Evolutionary conservation across 2,888 invertebrate species (phyloP).

Genomic region (Lordiphosa andalusiaca): DNA sequence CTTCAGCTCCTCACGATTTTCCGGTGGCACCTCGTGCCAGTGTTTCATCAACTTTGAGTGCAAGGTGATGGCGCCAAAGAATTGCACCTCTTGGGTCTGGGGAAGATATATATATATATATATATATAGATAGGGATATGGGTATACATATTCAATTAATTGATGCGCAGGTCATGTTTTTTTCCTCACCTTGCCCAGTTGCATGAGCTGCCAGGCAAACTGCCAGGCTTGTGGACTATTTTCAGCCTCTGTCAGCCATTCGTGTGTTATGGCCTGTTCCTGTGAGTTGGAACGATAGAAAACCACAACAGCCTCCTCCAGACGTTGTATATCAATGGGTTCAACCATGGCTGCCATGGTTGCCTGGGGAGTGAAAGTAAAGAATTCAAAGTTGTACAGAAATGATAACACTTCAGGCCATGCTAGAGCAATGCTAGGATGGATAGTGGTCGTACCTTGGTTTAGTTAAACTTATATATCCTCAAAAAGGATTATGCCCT

Average conservation of each 20-base stretch:
- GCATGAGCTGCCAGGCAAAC: conserved; percentile 94
- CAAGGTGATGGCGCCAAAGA: conserved; percentile 94
- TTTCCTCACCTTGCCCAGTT: conserved; percentile 86
- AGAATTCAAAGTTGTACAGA: too few relatives aligned
- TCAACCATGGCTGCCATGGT: conserved; percentile 63
- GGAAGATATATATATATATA: conserved; percentile 2
- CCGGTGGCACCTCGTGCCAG: conserved; percentile 92
- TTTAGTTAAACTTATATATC: too few relatives aligned
- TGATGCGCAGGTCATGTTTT: conserved; percentile 39
- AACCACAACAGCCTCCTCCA: conserved; percentile 79
- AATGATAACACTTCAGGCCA: too few relatives aligned
- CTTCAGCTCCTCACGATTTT: conserved; percentile 88
- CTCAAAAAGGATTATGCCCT: too few relatives aligned
- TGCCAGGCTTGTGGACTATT: conserved; percentile 94
- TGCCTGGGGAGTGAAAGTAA: too few relatives aligned
- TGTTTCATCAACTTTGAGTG: conserved; percentile 93
- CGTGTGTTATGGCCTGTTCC: conserved; percentile 89
- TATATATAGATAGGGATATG: conserved; percentile 14
- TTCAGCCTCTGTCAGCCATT: conserved; percentile 93
- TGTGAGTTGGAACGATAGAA: conserved; percentile 81
- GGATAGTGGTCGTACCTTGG: too few relatives aligned
- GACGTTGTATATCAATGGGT: conserved; percentile 75
- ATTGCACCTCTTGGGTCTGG: conserved; percentile 93
- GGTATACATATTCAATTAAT: conserved; percentile 34
- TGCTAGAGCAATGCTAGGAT: too few relatives aligned